These are phyloP conservation scores for Cherax quadricarinatus DNA, from an alignment of 1,140 invertebrate species.

Conservation along the genomic window DNA sequence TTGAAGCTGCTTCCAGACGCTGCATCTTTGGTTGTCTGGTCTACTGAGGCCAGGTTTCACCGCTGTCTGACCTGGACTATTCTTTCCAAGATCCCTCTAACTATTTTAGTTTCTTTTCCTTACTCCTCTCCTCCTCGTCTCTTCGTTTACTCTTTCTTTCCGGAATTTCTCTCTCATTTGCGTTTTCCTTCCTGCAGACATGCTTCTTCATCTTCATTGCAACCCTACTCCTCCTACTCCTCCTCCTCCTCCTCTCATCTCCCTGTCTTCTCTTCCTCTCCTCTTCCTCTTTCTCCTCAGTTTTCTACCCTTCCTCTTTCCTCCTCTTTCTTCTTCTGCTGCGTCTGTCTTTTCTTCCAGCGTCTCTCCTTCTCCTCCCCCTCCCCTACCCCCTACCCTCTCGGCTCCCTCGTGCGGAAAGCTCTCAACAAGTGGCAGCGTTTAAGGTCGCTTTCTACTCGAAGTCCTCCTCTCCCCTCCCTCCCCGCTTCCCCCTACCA, in stretches of 20 bases:
- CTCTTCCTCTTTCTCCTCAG: background rate
- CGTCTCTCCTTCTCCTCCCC: background rate
- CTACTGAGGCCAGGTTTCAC: conserved; percentile 13
- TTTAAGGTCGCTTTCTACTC: conserved; percentile 9
- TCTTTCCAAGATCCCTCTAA: background rate
- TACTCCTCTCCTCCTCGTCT: background rate
- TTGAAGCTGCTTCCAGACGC: too few relatives aligned
- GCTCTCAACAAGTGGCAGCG: conserved; percentile 11
- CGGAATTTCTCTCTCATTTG: too few relatives aligned
- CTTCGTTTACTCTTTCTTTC: too few relatives aligned
- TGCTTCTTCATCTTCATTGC: background rate
- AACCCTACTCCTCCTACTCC: background rate
- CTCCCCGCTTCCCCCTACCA: background rate
- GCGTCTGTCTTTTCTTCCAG: background rate
- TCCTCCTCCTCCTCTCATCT: background rate
- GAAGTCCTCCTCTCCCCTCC: background rate
- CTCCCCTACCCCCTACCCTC: background rate
- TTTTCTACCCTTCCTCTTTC: background rate
- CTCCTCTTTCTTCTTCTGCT: background rate
- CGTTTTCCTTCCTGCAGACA: too few relatives aligned
- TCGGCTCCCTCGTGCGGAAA: background rate
- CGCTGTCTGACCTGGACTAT: conserved; percentile 18
- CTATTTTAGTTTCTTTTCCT: background rate
- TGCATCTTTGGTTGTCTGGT: background rate
- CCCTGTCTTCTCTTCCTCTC: background rate